A percentile compares a stretch with the other conserved stretches of the same genome.
These are phyloP conservation scores for Galaxea fascicularis DNA, from an alignment of 92 coral and sea anemone genomes.

Conservation along the genomic window DNA sequence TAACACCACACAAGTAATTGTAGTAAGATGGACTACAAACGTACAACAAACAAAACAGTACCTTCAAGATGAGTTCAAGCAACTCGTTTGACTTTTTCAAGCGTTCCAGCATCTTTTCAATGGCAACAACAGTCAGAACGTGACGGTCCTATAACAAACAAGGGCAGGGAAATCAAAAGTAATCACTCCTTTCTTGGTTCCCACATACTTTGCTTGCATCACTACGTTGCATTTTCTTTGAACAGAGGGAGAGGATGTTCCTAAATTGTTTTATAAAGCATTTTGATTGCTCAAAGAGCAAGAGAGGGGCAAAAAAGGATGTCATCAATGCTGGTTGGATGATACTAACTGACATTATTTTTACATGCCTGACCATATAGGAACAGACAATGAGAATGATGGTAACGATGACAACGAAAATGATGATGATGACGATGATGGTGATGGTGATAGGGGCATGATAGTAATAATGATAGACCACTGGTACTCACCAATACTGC, in stretches of 20 bases:
- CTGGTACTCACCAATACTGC: constrained; percentile 84
- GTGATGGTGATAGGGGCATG: not conserved
- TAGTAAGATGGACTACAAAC: too few species aligned
- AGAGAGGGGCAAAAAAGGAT: too few species aligned
- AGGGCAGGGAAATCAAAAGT: not conserved
- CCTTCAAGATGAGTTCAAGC: constrained; percentile 97
- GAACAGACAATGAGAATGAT: not conserved
- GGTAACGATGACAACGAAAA: not conserved
- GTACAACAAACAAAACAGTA: constrained; percentile 26
- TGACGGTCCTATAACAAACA: constrained; percentile 81
- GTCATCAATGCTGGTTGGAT: too few species aligned
- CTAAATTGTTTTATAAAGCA: too few species aligned
- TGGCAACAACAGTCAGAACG: constrained; percentile 91
- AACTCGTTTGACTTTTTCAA: constrained; percentile 97
- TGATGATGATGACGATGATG: not conserved
- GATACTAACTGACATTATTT: too few species aligned
- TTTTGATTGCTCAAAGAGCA: too few species aligned
- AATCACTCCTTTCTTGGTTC: not conserved
- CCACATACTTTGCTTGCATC: too few species aligned
- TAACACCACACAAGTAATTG: not conserved
- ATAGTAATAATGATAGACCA: too few species aligned
- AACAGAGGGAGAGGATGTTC: too few species aligned
- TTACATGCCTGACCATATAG: too few species aligned
- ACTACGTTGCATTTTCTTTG: too few species aligned
- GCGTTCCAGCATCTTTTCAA: constrained; percentile 95